phyloP scores from a whole-genome alignment of 2,797 vertebrate species.

The Pempheris klunzingeri region DNA sequence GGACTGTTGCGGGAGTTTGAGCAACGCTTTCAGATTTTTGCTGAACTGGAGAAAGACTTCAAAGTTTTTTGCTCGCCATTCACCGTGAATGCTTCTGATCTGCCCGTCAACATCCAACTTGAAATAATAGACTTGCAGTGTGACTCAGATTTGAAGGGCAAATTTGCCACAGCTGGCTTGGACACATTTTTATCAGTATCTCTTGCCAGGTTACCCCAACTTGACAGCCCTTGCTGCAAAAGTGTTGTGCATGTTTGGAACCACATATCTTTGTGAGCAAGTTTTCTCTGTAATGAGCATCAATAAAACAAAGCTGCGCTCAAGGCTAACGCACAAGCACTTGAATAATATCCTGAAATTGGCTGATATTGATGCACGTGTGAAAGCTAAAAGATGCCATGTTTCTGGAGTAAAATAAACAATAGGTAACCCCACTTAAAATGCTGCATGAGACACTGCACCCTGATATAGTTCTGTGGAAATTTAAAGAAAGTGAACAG shows the following conservation, averaged over 20 bases:
- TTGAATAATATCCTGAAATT: constrained; percentile 43
- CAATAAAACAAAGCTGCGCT: constrained; percentile 49
- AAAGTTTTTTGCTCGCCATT: constrained; percentile 23
- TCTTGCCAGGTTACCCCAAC: constrained; percentile 6
- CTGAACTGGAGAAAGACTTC: constrained; percentile 27
- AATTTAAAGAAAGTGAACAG: too few relatives aligned
- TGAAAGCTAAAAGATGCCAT: constrained; percentile 17
- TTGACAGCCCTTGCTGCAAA: constrained; percentile 41
- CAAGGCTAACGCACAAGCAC: constrained; percentile 44
- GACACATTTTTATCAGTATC: constrained; percentile 55
- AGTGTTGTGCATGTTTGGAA: constrained; percentile 54
- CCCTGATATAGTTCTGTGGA: too few relatives aligned
- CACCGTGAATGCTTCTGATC: constrained; percentile 18
- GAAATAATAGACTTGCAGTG: constrained; percentile 54
- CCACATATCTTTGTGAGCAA: constrained; percentile 56
- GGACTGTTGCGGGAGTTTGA: constrained; percentile 44
- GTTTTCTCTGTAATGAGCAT: constrained; percentile 52
- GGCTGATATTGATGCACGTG: constrained; percentile 13
- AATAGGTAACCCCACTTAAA: too few relatives aligned
- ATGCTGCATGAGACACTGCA: too few relatives aligned
- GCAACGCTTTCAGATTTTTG: constrained; percentile 12
- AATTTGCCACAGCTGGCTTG: constrained; percentile 13
- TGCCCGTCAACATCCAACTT: constrained; percentile 10
- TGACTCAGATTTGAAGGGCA: constrained; percentile 35
- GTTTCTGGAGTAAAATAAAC: not conserved